phyloP scores from a whole-genome alignment of 2,797 vertebrate genomes.

The Sebastes matsubarae region DNA sequence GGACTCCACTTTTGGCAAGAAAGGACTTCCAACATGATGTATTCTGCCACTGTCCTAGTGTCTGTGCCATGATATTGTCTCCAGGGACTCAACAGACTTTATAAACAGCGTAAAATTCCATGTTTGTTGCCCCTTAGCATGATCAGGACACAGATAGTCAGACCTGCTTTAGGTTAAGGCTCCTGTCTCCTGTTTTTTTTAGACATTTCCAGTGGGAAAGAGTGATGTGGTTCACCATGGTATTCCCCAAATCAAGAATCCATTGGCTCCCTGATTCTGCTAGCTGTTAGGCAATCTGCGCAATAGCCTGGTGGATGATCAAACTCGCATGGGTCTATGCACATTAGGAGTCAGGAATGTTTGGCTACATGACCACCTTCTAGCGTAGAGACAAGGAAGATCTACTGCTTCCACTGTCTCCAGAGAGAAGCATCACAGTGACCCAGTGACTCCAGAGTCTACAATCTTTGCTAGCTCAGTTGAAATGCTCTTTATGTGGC shows the following conservation, averaged over 20 bases:
- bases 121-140: neutral
- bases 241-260: neutral
- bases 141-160: neutral
- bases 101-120: neutral
- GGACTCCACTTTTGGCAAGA: neutral
- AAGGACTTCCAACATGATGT: neutral
- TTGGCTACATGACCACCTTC: slow-evolving; percentile 1
- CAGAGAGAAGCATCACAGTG: neutral
- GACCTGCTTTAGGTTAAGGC: neutral
- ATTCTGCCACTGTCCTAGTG: neutral
- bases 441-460: neutral
- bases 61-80: neutral
- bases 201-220: neutral
- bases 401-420: neutral
- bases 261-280: neutral
- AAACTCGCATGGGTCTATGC: neutral
- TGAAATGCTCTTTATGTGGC: neutral
- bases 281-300: neutral
- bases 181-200: neutral
- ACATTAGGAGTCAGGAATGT: neutral
- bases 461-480: neutral
- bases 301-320: neutral
- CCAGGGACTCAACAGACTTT: neutral
- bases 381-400: neutral
- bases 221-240: neutral